Base-by-base conservation (phyloP, 2,888 invertebrate species). In the Alloplasta piceator region DNA sequence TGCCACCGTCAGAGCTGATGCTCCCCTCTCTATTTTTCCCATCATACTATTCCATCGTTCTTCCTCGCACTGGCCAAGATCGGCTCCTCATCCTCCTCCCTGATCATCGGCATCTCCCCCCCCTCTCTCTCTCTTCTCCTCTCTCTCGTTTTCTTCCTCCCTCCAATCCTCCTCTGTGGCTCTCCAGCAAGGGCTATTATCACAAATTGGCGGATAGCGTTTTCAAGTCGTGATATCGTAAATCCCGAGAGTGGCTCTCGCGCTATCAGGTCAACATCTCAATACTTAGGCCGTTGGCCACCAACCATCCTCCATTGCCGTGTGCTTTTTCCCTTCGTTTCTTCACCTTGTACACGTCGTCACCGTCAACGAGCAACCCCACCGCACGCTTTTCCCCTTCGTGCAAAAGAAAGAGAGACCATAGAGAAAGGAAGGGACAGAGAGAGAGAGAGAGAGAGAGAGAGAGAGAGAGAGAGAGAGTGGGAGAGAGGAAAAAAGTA, bases 191-290 rank as follows among this genome's bases (percentile, higher is more conserved):
- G 80, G 82, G 85, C 85, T 85, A 86, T 86, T 86, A 86, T 85
- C 86, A 85, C 86, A 86, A 86, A 86, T 86, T 86, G 85, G 85
- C 81, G 86, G 85, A 86, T 86, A 86, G 85, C 84, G 79, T 86
- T 86, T 85, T 86, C 83, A 85, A 85, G 85, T 86, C 86, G 86
- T 85, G 85, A 86, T 86, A 85, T 84, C 85, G 84, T 86, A 85
- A 86, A 86, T 86, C 82, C 83, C 83, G 75, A 50, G 77, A 78
- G 82, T 79, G 77, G 73, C 74, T 82, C 78, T 71, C 43, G 82
- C 80, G 82, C 80, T 85, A 86, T 85, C 85, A 77, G 84, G 82
- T 80, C 82, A 85, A 85, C 85, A 85, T 86, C 86, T 86, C 85
- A 85, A 85, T 86, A 85, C 85, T 81, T 80, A 80, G 82, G 80